Percentiles rank a stretch among this genome's conserved stretches.
phyloP scores from a whole-genome alignment of 2,888 invertebrate species.

The Apocheima hispidaria region DNA sequence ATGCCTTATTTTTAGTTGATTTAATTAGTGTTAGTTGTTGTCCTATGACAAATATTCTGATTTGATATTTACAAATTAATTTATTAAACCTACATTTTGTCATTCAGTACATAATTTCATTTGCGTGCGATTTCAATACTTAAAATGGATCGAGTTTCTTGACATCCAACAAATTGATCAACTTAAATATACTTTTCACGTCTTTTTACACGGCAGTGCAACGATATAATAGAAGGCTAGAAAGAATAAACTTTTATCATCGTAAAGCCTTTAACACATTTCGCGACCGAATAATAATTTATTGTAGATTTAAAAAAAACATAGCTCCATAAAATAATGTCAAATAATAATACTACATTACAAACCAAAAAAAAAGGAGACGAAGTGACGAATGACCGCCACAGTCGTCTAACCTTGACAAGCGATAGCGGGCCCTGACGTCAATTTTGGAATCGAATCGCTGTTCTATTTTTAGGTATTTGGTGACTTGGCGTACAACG shows the following conservation, averaged over 20 bases:
- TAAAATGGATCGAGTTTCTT: conserved; percentile 23
- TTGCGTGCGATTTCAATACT: conserved; percentile 23
- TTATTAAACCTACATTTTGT: conserved; percentile 26
- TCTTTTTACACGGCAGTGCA: conserved; percentile 11
- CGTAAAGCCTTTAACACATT: no score
- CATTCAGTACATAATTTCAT: conserved; percentile 24
- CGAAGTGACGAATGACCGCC: no score
- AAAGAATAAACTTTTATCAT: not conserved
- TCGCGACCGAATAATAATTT: no score
- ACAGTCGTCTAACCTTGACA: no score
- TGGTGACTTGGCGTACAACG: no score
- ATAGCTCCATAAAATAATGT: no score
- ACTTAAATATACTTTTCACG: conserved; percentile 18
- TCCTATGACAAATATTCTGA: conserved; percentile 18
- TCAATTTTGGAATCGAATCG: no score
- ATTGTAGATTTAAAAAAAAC: no score
- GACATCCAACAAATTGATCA: conserved; percentile 24
- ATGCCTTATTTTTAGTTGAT: not conserved
- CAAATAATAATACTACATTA: no score
- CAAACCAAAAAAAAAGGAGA: no score
- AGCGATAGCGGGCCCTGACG: no score
- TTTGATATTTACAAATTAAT: conserved; percentile 38
- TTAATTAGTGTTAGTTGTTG: not conserved
- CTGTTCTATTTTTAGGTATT: no score
- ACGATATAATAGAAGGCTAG: not conserved